Evolutionary conservation across 2,888 invertebrate species (phyloP).

Genomic region (Harpalus rufipes): DNA sequence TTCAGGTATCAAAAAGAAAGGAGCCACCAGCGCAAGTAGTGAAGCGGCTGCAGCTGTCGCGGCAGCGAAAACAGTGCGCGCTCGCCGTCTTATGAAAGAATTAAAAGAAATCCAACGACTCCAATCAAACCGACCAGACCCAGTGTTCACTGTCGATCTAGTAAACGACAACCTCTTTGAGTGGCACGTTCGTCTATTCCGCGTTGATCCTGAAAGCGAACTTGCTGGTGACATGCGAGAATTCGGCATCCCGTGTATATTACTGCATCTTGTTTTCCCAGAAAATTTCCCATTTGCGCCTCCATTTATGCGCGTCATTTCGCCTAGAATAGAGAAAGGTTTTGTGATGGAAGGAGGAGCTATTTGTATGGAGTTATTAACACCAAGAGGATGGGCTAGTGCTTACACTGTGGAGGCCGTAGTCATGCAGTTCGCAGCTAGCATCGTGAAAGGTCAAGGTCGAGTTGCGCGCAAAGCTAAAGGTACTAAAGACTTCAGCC

Average conservation of each 20-base stretch:
- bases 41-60: conserved; percentile 73
- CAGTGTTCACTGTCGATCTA: conserved; percentile 89
- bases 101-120: conserved; percentile 88
- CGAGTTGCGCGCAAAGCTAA: conserved; percentile 89
- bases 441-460: conserved; percentile 92
- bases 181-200: conserved; percentile 90
- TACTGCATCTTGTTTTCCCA: conserved; percentile 90
- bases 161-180: conserved; percentile 93
- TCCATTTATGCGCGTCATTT: conserved; percentile 86
- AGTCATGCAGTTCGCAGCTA: conserved; percentile 93
- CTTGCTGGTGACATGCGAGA: conserved; percentile 90
- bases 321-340: conserved; percentile 84
- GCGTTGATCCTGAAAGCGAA: conserved; percentile 91
- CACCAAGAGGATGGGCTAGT: conserved; percentile 92
- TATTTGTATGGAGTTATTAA: conserved; percentile 92
- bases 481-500: conserved; percentile 87
- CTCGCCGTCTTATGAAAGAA: conserved; percentile 91
- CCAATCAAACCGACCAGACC: conserved; percentile 84
- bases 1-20: conserved; percentile 70
- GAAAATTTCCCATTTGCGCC: conserved; percentile 94
- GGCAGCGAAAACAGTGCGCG: conserved; percentile 83
- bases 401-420: conserved; percentile 93
- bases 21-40: conserved; percentile 76
- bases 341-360: conserved; percentile 95
- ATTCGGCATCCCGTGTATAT: conserved; percentile 85